Percentiles rank a stretch among this genome's conserved stretches.
Conservation (phyloP, 2,888 invertebrate genomes). For the Hylaea fasciaria region DNA sequence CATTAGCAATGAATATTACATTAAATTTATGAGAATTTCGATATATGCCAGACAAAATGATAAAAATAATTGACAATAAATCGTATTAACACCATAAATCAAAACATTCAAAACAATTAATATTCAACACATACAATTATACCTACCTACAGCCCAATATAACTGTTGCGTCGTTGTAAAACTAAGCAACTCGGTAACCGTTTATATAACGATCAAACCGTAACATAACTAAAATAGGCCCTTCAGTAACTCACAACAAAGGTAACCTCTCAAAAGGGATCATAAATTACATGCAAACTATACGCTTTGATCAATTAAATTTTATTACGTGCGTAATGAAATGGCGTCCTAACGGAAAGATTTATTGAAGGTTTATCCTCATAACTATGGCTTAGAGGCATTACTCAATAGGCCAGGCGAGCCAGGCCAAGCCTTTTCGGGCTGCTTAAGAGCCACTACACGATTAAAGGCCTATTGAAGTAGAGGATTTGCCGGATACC, state of each 20-base stretch:
- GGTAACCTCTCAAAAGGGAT: constrained; percentile 49
- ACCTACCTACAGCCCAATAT: too few relatives aligned
- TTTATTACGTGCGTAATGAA: constrained; percentile 81
- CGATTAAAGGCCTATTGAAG: constrained; percentile 58
- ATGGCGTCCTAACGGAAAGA: constrained; percentile 78
- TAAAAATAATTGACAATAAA: too few relatives aligned
- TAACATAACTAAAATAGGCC: constrained; percentile 8
- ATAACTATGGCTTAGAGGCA: constrained; percentile 78
- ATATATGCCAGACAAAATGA: too few relatives aligned
- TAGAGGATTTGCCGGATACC: constrained; percentile 39
- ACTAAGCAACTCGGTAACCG: neutral
- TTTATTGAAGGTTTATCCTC: constrained; percentile 83
- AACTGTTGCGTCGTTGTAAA: neutral
- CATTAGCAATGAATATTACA: neutral
- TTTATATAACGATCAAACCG: constrained; percentile 1
- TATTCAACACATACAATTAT: too few relatives aligned
- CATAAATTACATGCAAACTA: constrained; percentile 67
- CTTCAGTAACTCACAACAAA: constrained; percentile 33
- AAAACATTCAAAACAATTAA: too few relatives aligned
- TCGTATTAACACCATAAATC: too few relatives aligned
- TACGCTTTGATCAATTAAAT: constrained; percentile 80
- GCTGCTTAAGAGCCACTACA: constrained; percentile 51
- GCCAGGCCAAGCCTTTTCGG: constrained; percentile 40
- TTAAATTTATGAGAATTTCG: too few relatives aligned
- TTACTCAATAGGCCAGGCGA: constrained; percentile 65